A percentile compares a stretch with the other conserved stretches of the same genome.
Evolutionary conservation across 2,888 invertebrate species (phyloP).

Genomic region (Colletes collaris): DNA sequence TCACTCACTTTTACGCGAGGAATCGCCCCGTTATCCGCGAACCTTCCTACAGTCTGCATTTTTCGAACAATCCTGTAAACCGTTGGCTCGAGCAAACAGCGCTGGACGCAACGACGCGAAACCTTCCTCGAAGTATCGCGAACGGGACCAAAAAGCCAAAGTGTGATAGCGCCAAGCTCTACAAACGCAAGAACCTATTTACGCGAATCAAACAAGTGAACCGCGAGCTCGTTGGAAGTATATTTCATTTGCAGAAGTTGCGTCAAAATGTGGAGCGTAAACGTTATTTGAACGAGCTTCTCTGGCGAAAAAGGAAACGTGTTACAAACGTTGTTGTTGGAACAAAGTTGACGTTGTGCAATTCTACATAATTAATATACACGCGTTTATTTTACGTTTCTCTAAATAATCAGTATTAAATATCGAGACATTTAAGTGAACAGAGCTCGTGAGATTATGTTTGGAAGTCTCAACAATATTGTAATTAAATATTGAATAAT

Average conservation of each 20-base stretch:
- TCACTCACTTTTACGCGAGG: too few species aligned
- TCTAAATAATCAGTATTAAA: too few species aligned
- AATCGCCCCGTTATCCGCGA: too few species aligned
- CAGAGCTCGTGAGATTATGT: too few species aligned
- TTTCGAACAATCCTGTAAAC: not conserved
- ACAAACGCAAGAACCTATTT: slow-evolving; percentile 1
- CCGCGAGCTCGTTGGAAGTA: slow-evolving; percentile 8
- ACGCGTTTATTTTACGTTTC: slow-evolving; percentile 4
- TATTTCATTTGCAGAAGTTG: slow-evolving; percentile 31
- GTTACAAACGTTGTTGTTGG: too few species aligned
- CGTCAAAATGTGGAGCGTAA: slow-evolving; percentile 4
- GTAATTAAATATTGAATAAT: too few species aligned
- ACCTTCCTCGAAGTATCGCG: too few species aligned
- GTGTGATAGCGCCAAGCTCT: not conserved
- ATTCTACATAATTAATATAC: slow-evolving; percentile 14
- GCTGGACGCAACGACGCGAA: too few species aligned
- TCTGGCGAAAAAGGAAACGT: not conserved
- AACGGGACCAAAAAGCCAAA: not conserved
- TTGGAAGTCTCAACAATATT: too few species aligned
- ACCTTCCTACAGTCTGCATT: not conserved
- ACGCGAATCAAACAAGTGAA: slow-evolving; percentile 2
- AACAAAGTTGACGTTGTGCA: too few species aligned
- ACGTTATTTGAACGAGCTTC: slow-evolving; percentile 24
- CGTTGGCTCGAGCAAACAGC: not conserved
- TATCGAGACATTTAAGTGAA: too few species aligned